Conservation (phyloP, 2,888 invertebrate species). For the Lepetodrilus schrolli region DNA sequence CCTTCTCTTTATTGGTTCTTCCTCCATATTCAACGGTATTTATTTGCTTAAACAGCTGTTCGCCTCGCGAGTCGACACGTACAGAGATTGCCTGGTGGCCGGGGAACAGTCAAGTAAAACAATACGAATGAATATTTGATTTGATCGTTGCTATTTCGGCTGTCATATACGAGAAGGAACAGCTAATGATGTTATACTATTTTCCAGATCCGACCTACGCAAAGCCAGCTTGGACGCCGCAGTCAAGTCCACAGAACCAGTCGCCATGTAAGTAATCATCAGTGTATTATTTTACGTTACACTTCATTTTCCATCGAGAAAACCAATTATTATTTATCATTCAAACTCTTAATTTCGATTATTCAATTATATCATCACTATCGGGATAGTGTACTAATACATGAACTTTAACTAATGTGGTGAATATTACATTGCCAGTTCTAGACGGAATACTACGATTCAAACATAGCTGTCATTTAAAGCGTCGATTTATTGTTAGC, state of each 20-base stretch:
- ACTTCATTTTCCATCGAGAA: too few relatives aligned
- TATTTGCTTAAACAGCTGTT: conserved; percentile 11
- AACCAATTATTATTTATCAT: too few relatives aligned
- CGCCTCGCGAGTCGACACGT: background rate
- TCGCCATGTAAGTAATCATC: conserved; percentile 17
- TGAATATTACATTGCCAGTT: too few relatives aligned
- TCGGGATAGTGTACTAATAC: too few relatives aligned
- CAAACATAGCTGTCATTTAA: too few relatives aligned
- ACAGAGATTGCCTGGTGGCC: background rate
- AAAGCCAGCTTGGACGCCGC: conserved; percentile 66
- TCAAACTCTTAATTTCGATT: too few relatives aligned
- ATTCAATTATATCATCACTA: too few relatives aligned
- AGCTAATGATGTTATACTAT: background rate
- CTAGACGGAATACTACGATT: too few relatives aligned
- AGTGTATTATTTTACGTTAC: background rate
- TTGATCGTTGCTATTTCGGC: background rate
- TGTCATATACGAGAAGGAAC: background rate
- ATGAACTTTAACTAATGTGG: too few relatives aligned
- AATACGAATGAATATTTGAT: background rate
- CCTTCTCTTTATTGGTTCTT: background rate
- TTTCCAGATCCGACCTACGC: conserved; percentile 63
- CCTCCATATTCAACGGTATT: conserved; percentile 13
- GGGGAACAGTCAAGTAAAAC: background rate
- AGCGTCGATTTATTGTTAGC: too few relatives aligned
- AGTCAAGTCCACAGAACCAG: conserved; percentile 57